Percentiles rank a stretch among this genome's conserved stretches.
Evolutionary conservation across 1,140 invertebrate species (phyloP).

Genomic region (Drosophila ambigua): DNA sequence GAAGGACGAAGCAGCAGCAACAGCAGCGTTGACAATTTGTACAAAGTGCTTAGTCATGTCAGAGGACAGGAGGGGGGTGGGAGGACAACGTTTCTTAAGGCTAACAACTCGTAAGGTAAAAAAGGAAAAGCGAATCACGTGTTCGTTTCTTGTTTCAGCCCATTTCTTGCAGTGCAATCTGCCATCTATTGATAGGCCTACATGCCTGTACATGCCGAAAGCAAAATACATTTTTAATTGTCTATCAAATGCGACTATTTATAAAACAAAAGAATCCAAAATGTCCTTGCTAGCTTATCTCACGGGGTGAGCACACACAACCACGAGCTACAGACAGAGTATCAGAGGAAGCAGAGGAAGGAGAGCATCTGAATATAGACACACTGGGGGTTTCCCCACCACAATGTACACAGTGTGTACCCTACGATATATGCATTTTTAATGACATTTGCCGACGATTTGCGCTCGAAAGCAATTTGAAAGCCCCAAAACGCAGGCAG

Average conservation of each 20-base stretch:
- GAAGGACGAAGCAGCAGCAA: slow-evolving; percentile 54
- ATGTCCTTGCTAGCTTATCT: slow-evolving; percentile 61
- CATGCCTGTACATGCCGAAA: slow-evolving; percentile 22
- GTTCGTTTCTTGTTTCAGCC: not conserved
- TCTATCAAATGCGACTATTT: slow-evolving; percentile 67
- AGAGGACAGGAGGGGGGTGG: slow-evolving; percentile 12
- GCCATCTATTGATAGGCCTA: slow-evolving; percentile 68
- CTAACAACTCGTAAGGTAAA: slow-evolving; percentile 18
- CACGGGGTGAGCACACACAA: slow-evolving; percentile 14
- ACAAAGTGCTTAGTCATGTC: slow-evolving; percentile 69
- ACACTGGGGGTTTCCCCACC: not conserved
- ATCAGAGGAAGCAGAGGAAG: not conserved
- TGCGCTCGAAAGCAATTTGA: slow-evolving; percentile 60
- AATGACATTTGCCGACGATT: slow-evolving; percentile 63
- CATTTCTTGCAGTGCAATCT: not conserved
- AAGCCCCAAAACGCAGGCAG: slow-evolving; percentile 43
- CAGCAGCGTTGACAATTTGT: slow-evolving; percentile 69
- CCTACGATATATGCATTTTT: slow-evolving; percentile 50
- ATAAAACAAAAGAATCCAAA: slow-evolving; percentile 61
- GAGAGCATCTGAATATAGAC: no score
- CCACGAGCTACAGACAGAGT: slow-evolving; percentile 2
- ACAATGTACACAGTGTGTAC: slow-evolving; percentile 8
- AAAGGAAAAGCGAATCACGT: not conserved
- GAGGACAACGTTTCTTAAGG: slow-evolving; percentile 39
- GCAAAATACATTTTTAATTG: slow-evolving; percentile 73